Evolutionary conservation across 2,797 vertebrate genomes (phyloP).

Genomic region (Lates japonicus): DNA sequence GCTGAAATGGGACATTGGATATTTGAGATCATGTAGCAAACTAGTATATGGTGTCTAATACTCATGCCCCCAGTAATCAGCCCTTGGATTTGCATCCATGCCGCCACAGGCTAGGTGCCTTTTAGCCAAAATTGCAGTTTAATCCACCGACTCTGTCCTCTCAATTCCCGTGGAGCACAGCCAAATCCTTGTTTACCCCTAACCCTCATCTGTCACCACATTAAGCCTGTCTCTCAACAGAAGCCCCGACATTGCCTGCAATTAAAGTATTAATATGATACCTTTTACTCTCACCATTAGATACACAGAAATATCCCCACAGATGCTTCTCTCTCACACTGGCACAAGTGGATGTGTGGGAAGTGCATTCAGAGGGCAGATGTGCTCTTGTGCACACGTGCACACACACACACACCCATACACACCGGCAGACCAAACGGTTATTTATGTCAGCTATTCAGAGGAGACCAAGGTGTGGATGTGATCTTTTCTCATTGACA

Average conservation of each 20-base stretch:
- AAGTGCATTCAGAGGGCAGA: constrained; percentile 55
- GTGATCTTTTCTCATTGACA: constrained; percentile 41
- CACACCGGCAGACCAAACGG: constrained; percentile 6
- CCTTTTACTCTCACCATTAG: constrained; percentile 74
- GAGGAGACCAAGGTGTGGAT: constrained; percentile 28
- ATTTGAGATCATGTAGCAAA: constrained; percentile 37
- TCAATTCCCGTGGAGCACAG: constrained; percentile 72
- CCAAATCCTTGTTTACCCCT: constrained; percentile 81
- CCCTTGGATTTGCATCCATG: constrained; percentile 60
- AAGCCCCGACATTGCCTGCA: constrained; percentile 64
- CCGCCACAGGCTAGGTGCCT: constrained; percentile 56
- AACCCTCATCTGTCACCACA: constrained; percentile 77
- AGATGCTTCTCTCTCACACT: constrained; percentile 67
- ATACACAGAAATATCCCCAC: constrained; percentile 70
- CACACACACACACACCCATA: background rate
- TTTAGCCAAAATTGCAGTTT: constrained; percentile 73
- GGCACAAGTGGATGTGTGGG: constrained; percentile 48
- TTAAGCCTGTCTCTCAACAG: constrained; percentile 77
- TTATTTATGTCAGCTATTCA: constrained; percentile 51
- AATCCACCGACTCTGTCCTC: constrained; percentile 80
- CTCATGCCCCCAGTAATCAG: constrained; percentile 48
- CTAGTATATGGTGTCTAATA: constrained; percentile 37
- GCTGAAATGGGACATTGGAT: constrained; percentile 35
- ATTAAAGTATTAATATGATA: constrained; percentile 85
- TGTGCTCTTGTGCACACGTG: constrained; percentile 33